Evolutionary conservation across 1,140 invertebrate genomes (phyloP).

Genomic region (Listronotus oregonensis): DNA sequence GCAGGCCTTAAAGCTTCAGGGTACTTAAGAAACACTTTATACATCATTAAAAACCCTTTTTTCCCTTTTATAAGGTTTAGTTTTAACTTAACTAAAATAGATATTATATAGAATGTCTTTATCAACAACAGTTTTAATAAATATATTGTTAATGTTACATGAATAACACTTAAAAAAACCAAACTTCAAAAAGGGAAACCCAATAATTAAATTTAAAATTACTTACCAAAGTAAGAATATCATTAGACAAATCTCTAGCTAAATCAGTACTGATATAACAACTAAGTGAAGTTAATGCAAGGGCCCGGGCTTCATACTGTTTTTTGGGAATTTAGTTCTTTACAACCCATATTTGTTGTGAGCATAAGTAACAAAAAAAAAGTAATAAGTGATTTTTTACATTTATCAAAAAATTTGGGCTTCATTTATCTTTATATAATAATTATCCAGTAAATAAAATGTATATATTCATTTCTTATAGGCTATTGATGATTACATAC

Average conservation of each 20-base stretch:
- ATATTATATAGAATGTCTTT: too few relatives aligned
- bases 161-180: too few relatives aligned
- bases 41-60: slow-evolving; percentile 99
- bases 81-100: slow-evolving; percentile 85
- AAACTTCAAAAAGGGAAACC: too few relatives aligned
- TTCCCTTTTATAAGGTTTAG: slow-evolving; percentile 97
- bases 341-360: slow-evolving; percentile 99
- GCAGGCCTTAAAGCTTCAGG: slow-evolving; percentile 97
- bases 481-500: too few relatives aligned
- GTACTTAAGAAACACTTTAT: slow-evolving; percentile 98
- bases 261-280: slow-evolving; percentile 98
- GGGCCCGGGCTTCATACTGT: slow-evolving; percentile 98
- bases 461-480: too few relatives aligned
- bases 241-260: slow-evolving; percentile 95
- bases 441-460: too few relatives aligned
- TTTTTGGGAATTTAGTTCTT: slow-evolving; percentile 97
- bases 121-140: too few relatives aligned
- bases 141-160: too few relatives aligned
- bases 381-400: too few relatives aligned
- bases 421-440: too few relatives aligned
- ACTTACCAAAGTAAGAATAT: slow-evolving; percentile 95
- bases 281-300: slow-evolving; percentile 92
- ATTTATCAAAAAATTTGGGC: too few relatives aligned
- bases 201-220: background rate
- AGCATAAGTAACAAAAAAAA: slow-evolving; percentile 87